Base-by-base conservation (phyloP, 2,888 invertebrate species). In the Tetragonisca angustula region DNA sequence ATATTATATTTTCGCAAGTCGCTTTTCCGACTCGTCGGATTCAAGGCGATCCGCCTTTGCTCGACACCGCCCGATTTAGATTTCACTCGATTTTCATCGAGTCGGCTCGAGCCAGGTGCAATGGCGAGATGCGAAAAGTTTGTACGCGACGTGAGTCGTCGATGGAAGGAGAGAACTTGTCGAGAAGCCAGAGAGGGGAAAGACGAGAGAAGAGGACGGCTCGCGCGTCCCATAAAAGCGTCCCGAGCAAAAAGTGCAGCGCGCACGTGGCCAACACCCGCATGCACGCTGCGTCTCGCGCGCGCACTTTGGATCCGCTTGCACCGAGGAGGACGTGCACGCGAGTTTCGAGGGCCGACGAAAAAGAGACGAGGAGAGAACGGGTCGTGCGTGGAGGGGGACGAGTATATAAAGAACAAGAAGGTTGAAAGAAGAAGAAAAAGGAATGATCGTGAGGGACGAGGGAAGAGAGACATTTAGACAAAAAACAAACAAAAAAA, bases 221-320 rank as follows among this genome's bases (percentile, higher is more conserved):
- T 77, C 71, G 76, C 69, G 72, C 76, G 77, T 78, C 78, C 75
- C 80, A 89, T 85, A 83, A 89, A 87, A 89, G 91, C 76, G 77
- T 77, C 62, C 76, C 79, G 89, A 88, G 88, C 89, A 91, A 90
- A 92, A 93, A 91, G 86, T 91, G 90, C 88, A 90, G 72, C 88
- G 90, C 92, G 92, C 93, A 93, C 93, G 94, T 93, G 93, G 93
- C 92, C 87, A 84, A 90, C 91, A 91, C 93, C 92, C 93, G 93
- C 93, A 91, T 92, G 89, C 88, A 91, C 64, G n/a, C 88, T 88
- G 83, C 27, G 76, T 85, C 77, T 27, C 74, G 76, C 84, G 74
- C 81, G 78, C 82, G 83, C 76, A 78, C 81, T 24, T 78, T 50
- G 74, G 68, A 50, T 61, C 56, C 69, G 74, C 76, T 75, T 78